These are phyloP conservation scores for Hylia prasina DNA, from an alignment of 2,113 vertebrate species.

Conservation along the genomic window DNA sequence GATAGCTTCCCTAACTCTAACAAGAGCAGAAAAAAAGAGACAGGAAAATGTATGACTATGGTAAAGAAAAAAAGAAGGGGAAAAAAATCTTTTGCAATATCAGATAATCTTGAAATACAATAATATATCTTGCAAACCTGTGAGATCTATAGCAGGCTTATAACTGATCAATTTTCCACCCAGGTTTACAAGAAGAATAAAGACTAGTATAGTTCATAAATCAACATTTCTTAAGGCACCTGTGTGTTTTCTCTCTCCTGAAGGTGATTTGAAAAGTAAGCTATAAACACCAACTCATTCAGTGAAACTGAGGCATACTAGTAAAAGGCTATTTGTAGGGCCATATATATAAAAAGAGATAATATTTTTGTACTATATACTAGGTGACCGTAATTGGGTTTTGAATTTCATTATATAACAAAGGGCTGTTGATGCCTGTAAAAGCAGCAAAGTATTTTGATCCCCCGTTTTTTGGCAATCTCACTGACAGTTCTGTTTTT, in stretches of 20 bases:
- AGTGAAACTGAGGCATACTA: not conserved
- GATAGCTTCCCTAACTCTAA: constrained; percentile 68
- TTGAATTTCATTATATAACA: not conserved
- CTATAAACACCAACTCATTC: not conserved
- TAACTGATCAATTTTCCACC: constrained; percentile 67
- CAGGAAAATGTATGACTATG: constrained; percentile 39
- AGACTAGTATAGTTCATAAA: constrained; percentile 55
- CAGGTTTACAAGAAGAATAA: constrained; percentile 63
- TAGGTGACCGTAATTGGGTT: not conserved
- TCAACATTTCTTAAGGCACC: constrained; percentile 50
- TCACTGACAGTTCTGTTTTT: not conserved
- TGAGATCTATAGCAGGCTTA: constrained; percentile 55
- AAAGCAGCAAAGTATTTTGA: not conserved
- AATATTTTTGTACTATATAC: not conserved
- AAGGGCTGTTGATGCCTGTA: not conserved
- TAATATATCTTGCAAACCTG: constrained; percentile 56
- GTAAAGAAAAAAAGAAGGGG: not conserved
- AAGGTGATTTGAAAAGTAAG: constrained; percentile 40
- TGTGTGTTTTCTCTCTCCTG: not conserved
- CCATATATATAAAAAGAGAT: not conserved
- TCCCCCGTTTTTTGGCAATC: not conserved
- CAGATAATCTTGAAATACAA: constrained; percentile 59
- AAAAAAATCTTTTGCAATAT: constrained; percentile 37
- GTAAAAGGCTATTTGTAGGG: not conserved
- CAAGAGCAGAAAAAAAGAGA: constrained; percentile 47